Evolutionary conservation across 2,113 vertebrate genomes (phyloP), one percentile per base, ranked within the genome.

Genomic region (Chionomys nivalis): DNA sequence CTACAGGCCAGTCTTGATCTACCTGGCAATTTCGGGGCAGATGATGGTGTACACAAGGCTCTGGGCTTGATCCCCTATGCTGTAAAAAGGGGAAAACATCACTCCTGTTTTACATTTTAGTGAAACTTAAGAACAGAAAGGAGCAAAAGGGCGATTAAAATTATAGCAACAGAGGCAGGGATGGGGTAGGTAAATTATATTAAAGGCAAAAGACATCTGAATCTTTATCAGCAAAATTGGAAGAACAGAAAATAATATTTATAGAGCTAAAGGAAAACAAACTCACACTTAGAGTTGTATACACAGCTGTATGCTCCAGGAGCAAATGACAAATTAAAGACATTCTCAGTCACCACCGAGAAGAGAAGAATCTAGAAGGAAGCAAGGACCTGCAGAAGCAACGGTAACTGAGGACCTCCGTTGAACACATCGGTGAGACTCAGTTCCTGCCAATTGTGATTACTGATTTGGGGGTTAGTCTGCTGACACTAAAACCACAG

Each of bases 171-270:
- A 83, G 42, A 66, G 55, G 72, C 66, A 12, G 19, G 79, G 52
- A 63, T 0, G 2, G 86, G 61, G 26, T 21, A 1, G 19, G 33
- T 47, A 94, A 23, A 61, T 82, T 55, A 89, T 9, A 58, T 42
- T 55, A 81, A 82, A 91, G 93, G n/a, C n/a, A 72, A 87, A 17
- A 66, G 86, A 26, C 23, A 76, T 52, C 75, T 73, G 63, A 55
- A 13, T 77, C n/a, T 19, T 95, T 81, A 28, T 26, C 78, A 76
- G 61, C 73, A 95, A 75, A 0, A 47, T 63, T 82, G 52, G 49
- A 93, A 96, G 36, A 81, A 87, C 87, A 75, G 36, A 70, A 70
- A 89, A 91, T 73, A 90, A 77, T 70, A 63, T 85, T 95, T 81
- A 66, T 33, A 77, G 42, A 52, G 63, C 66, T 44, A 90, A 91